These are phyloP conservation scores for Pseudomyrmex pallidus DNA, from an alignment of 1,140 invertebrate genomes.

Conservation along the genomic window DNA sequence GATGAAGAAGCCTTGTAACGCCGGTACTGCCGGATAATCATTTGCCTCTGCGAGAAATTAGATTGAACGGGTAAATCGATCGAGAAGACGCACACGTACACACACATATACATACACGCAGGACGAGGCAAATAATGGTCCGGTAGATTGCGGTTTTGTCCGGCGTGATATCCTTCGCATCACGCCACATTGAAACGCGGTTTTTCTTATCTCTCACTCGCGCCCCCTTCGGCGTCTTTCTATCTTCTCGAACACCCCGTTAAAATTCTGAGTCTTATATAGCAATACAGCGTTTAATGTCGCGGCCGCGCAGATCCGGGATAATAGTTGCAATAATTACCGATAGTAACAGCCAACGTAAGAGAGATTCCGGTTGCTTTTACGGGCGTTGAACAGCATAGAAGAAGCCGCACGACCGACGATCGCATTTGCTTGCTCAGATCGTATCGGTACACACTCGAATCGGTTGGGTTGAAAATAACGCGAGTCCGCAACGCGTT, in stretches of 20 bases:
- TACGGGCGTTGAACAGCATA: not conserved
- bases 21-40: slow-evolving; percentile 25
- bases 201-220: slow-evolving; percentile 26
- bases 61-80: slow-evolving; percentile 45
- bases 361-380: slow-evolving; percentile 23
- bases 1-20: slow-evolving; percentile 19
- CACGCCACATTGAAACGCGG: slow-evolving; percentile 35
- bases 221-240: not conserved
- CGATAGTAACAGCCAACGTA: not conserved
- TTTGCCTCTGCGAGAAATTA: slow-evolving; percentile 58
- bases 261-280: slow-evolving; percentile 33
- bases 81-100: slow-evolving; percentile 20
- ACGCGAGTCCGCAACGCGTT: slow-evolving; percentile 19
- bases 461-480: slow-evolving; percentile 27
- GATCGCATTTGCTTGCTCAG: not conserved
- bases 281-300: slow-evolving; percentile 55
- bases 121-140: slow-evolving; percentile 53
- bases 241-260: slow-evolving; percentile 34
- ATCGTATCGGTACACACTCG: not conserved
- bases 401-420: slow-evolving; percentile 3
- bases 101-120: not conserved
- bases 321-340: slow-evolving; percentile 47
- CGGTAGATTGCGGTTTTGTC: slow-evolving; percentile 52
- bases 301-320: slow-evolving; percentile 33
- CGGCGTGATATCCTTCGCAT: slow-evolving; percentile 64